Conservation (phyloP, 2,888 invertebrate genomes). For the Drosophila anomelani region DNA sequence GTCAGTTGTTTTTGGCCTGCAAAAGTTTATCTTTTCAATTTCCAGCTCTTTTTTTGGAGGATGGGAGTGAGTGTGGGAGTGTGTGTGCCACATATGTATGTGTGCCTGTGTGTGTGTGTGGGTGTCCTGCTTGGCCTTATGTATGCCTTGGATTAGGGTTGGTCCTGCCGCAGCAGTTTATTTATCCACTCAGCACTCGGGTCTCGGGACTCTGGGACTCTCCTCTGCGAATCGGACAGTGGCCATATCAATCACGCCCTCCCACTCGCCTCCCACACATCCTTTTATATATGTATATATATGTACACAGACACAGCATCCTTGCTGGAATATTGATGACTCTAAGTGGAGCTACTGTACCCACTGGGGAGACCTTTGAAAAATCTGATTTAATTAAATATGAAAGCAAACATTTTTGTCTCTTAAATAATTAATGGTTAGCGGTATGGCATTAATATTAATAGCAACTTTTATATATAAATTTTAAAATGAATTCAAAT, state of each 20-base stretch:
- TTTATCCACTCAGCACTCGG: conserved; percentile 20
- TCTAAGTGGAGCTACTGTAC: neutral
- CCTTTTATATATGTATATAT: neutral
- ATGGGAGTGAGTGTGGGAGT: conserved; percentile 37
- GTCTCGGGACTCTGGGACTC: neutral
- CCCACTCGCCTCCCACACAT: neutral
- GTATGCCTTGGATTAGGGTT: conserved; percentile 71
- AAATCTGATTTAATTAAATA: conserved; percentile 3
- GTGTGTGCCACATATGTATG: conserved; percentile 50
- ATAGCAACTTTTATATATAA: too few relatives aligned
- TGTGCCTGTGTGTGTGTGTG: conserved; percentile 22
- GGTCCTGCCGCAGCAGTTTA: conserved; percentile 55
- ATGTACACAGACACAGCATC: neutral
- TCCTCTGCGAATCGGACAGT: conserved; percentile 58
- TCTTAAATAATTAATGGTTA: neutral
- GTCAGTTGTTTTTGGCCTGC: conserved; percentile 62
- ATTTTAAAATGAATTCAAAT: too few relatives aligned
- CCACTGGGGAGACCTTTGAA: neutral
- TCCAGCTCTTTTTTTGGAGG: conserved; percentile 40
- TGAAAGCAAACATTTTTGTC: neutral
- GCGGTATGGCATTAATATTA: neutral
- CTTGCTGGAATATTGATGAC: conserved; percentile 1
- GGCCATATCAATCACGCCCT: conserved; percentile 70
- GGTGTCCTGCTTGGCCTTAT: conserved; percentile 10
- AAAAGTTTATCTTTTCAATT: conserved; percentile 79